A percentile compares a stretch with the other conserved stretches of the same genome.
phyloP scores from a whole-genome alignment of 1,140 invertebrate genomes.

The Neocloeon triangulifer region DNA sequence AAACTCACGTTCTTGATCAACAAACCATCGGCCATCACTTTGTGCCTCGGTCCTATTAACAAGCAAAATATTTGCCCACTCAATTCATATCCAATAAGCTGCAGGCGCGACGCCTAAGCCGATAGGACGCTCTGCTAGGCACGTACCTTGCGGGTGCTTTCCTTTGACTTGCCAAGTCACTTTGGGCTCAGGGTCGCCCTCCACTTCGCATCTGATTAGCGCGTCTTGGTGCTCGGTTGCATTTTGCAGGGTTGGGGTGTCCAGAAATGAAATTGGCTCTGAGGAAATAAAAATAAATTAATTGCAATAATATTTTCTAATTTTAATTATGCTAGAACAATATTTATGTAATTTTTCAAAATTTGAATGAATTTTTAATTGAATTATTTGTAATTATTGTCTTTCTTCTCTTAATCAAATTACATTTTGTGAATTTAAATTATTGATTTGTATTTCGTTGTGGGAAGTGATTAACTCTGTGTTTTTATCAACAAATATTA shows the following conservation, averaged over 20 bases:
- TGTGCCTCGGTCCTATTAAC: conserved; percentile 14
- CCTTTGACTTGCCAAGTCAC: conserved; percentile 13
- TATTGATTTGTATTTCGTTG: too few relatives aligned
- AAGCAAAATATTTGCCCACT: conserved; percentile 2
- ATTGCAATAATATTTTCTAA: neutral
- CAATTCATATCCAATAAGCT: too few relatives aligned
- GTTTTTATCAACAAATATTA: too few relatives aligned
- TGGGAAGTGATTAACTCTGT: too few relatives aligned
- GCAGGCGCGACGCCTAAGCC: neutral
- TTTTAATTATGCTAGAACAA: neutral
- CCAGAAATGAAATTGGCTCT: conserved; percentile 23
- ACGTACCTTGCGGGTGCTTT: conserved; percentile 6
- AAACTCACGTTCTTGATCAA: conserved; percentile 23
- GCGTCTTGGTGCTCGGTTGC: conserved; percentile 21
- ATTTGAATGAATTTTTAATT: too few relatives aligned
- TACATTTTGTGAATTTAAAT: too few relatives aligned
- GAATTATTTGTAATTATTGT: too few relatives aligned
- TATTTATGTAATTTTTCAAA: too few relatives aligned
- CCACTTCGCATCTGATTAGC: conserved; percentile 12
- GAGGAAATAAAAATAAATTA: conserved; percentile 4
- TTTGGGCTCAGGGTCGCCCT: conserved; percentile 13
- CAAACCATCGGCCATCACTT: conserved; percentile 21
- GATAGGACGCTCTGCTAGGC: neutral
- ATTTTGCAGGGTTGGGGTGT: conserved; percentile 19
- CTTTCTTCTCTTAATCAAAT: too few relatives aligned